phyloP scores from a whole-genome alignment of 1,140 invertebrate species.

The Rhyzopertha dominica region DNA sequence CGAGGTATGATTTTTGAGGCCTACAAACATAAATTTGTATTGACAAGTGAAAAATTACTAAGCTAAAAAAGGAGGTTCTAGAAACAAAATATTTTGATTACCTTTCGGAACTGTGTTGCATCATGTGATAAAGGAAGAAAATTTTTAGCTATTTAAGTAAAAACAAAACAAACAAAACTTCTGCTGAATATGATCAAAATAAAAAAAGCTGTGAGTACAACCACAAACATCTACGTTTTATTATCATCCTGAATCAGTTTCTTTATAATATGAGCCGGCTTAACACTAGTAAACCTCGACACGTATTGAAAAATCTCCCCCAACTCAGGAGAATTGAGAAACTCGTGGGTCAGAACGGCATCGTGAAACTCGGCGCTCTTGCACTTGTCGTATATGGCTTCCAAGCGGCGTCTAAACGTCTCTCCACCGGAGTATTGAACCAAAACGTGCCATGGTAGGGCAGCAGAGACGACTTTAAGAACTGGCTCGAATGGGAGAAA shows the following conservation, averaged over 20 bases:
- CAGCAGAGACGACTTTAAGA: slow-evolving; percentile 24
- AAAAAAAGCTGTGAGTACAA: no score
- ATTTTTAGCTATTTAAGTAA: slow-evolving; percentile 6
- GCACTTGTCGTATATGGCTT: slow-evolving; percentile 22
- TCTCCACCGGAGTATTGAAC: slow-evolving; percentile 23
- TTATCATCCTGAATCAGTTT: background rate
- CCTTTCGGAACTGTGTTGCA: background rate
- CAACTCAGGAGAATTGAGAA: slow-evolving; percentile 28
- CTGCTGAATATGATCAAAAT: no score
- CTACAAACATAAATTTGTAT: no score
- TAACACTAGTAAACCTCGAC: slow-evolving; percentile 23
- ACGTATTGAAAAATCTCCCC: slow-evolving; percentile 21
- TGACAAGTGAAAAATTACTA: no score
- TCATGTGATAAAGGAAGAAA: background rate
- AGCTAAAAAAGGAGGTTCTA: no score
- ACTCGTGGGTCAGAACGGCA: slow-evolving; percentile 31
- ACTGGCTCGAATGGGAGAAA: slow-evolving; percentile 31
- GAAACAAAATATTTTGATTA: slow-evolving; percentile 1
- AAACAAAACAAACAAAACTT: slow-evolving; percentile 1
- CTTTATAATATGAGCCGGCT: slow-evolving; percentile 12
- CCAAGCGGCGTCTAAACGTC: slow-evolving; percentile 27
- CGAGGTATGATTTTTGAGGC: no score
- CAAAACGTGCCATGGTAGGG: slow-evolving; percentile 32
- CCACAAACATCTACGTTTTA: no score
- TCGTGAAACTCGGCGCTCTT: slow-evolving; percentile 26